Evolutionary conservation across 2,113 vertebrate genomes (phyloP), one percentile per base, ranked within the genome.

Genomic region (Pycnonotus jocosus): DNA sequence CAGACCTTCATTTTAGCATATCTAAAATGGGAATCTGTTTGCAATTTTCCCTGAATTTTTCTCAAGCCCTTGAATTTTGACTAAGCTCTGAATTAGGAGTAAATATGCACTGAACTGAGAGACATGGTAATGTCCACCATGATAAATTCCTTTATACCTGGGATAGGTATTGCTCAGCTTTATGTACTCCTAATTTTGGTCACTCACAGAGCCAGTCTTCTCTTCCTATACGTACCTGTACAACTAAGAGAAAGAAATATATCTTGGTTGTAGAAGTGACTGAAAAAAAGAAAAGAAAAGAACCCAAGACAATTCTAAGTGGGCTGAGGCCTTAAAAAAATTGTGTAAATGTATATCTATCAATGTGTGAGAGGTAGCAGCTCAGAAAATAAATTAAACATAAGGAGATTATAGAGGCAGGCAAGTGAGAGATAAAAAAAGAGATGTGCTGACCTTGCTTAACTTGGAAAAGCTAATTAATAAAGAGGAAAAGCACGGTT

Each of bases 391-490:
- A 74, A 90, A 88, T 94, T n/a, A 94, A 91, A 91, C 74, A 19
- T 92, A 94, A 97, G 93, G 64, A 94, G 89, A 95, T 96, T 96
- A 96, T 94, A 96, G 48, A 37, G 57, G 57, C 91, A 86, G 47
- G 27, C 45, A 77, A 86, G 40, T 58, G 47, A 88, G 87, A 91
- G 84, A 92, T 74, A 84, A 78, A 94, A 90, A 85, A 88, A 58
- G 54, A 91, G 71, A 58, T 65, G 37, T 69, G 40, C 56, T 96
- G 81, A 88, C 93, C 92, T 96, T 72, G 84, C 47, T 91, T 96
- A 90, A 86, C 91, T 93, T 91, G 50, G 79, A 64, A 94, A 97
- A 96, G 71, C 96, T 96, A 91, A 92, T 96, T 91, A 94, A 90
- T 92, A 60, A 79, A 92, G 56, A 90, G 40, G 72, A 77, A 81